A percentile compares a stretch with the other conserved stretches of the same genome.
These are phyloP conservation scores for Apis cerana DNA, from an alignment of 1,140 invertebrate species.

Conservation along the genomic window DNA sequence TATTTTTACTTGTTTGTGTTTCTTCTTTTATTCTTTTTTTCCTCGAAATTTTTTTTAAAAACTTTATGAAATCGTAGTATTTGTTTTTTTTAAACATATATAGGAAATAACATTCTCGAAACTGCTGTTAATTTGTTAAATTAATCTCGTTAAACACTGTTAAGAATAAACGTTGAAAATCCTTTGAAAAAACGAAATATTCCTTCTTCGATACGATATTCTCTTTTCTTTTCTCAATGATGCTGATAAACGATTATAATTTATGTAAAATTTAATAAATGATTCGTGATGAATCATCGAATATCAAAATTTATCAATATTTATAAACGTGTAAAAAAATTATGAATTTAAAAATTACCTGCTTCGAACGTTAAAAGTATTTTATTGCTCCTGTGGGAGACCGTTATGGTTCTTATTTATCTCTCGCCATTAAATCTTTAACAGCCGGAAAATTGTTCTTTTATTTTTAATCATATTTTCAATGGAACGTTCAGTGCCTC, in stretches of 20 bases:
- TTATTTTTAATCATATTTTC: not conserved
- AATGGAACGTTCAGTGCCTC: too few species aligned
- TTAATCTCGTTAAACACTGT: too few species aligned
- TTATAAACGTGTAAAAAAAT: too few species aligned
- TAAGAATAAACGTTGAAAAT: not conserved
- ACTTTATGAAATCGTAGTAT: not conserved
- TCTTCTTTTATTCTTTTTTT: too few species aligned
- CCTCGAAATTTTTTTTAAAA: not conserved
- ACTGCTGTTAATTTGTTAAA: not conserved
- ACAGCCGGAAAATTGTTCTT: not conserved
- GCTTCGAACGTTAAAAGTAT: not conserved
- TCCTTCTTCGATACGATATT: too few species aligned
- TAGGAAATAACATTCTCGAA: not conserved
- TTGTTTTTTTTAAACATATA: not conserved
- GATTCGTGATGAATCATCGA: too few species aligned
- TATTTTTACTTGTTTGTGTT: not conserved
- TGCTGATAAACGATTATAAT: too few species aligned
- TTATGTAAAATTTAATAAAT: not conserved
- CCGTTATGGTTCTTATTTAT: slow-evolving; percentile 11
- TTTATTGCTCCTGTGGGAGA: not conserved
- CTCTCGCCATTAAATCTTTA: slow-evolving; percentile 19
- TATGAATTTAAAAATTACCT: not conserved
- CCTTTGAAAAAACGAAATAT: too few species aligned
- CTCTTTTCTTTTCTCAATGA: too few species aligned
- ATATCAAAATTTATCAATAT: too few species aligned